Base-by-base conservation (phyloP, 1,140 invertebrate genomes). In the Hyphantria cunea region DNA sequence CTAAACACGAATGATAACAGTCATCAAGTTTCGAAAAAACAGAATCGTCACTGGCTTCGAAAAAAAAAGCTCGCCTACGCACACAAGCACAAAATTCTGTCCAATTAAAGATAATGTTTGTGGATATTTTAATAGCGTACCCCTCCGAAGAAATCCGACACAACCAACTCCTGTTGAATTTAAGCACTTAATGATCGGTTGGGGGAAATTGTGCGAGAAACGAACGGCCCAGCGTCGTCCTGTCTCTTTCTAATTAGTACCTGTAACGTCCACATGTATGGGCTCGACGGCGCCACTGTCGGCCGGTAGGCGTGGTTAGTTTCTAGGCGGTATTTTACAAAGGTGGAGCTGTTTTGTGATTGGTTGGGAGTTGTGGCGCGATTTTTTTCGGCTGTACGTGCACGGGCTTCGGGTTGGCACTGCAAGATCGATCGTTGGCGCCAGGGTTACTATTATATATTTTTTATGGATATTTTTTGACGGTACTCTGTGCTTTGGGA, bases 111-210 rank as follows among this genome's bases (percentile, higher is more conserved):
- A 81, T 89, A 90, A 89, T 89, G 84, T 88, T 88, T 89, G 86
- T 84, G 82, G 86, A 89, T 86, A 90, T 90, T 90, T 90, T 90
- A 90, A 90, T 90, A 87, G 84, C 81, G 86, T 82, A 78, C 84
- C 87, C 87, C 84, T 82, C 84, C 82, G 87, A 69, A 66, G 87
- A 86, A 90, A 90, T 66, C 80, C 86, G 88, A 90, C 86, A 89
- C 88, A 89, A 88, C 88, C 88, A 89, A 85, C 88, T 89, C 86
- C 80, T 74, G 84, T 85, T 80, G 86, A 82, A 86, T 86, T 89
- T 90, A 90, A 90, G 89, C 86, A 90, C 88, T 90, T 90, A 90
- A 90, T 90, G 88, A 90, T 82, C 84, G 80, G 84, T 90, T 90
- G 88, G 83, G 76, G 76, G 80, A 89, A 90, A 90, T 90, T 89